Conservation (phyloP, 2,113 vertebrate genomes). For the Oncorhynchus gorbuscha region DNA sequence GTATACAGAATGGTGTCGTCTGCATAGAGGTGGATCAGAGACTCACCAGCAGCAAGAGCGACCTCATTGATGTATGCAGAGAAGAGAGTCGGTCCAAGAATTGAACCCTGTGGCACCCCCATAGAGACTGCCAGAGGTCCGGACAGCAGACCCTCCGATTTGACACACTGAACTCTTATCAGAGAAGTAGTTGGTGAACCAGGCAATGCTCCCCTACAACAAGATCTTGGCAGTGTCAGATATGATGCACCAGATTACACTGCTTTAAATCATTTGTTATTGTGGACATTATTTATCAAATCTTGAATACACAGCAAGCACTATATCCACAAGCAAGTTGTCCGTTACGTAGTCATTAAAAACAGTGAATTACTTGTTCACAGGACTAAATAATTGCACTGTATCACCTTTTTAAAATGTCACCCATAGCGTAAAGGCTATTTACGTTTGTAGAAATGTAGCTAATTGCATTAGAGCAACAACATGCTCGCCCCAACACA, state of each 20-base stretch:
- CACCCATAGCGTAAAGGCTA: not conserved
- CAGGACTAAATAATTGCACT: constrained; percentile 8
- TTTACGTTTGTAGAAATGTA: constrained; percentile 22
- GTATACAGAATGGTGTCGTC: no score
- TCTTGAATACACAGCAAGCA: no score
- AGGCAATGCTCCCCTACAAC: not conserved
- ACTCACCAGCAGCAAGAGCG: no score
- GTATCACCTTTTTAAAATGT: constrained; percentile 10
- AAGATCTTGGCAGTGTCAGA: not conserved
- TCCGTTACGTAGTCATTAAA: not conserved
- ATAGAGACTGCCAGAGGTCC: no score
- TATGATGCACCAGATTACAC: not conserved
- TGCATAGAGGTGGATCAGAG: no score
- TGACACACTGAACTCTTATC: no score
- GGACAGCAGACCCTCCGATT: no score
- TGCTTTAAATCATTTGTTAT: constrained; percentile 2
- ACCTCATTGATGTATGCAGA: no score
- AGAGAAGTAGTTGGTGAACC: no score
- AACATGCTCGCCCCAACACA: not conserved
- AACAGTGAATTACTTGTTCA: constrained; percentile 8
- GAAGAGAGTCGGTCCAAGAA: no score
- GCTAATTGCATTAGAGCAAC: constrained; percentile 7
- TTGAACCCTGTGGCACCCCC: no score
- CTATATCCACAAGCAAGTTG: not conserved
- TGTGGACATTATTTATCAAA: not conserved